Base-by-base conservation (phyloP, 1,140 invertebrate genomes). In the Harpegnathos saltator region DNA sequence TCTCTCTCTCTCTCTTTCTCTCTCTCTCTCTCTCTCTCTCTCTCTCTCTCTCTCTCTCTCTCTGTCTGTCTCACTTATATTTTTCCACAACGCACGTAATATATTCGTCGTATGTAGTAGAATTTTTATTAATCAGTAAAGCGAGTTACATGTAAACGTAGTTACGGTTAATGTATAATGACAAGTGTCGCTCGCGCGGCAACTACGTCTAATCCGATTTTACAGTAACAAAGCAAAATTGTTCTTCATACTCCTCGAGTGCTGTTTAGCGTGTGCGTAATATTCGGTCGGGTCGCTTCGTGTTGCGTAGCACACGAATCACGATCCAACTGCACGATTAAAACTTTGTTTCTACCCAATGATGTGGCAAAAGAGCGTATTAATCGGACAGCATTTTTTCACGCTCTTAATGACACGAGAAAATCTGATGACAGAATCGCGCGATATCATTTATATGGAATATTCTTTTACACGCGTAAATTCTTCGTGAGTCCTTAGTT, bases 371-470 rank as follows among this genome's bases (percentile, higher is more conserved):
- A 75, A 63, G 62, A 11, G 73, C 1, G 24, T 75, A 52, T 75
- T 63, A 75, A 63, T 63, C n/a, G 58, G 22, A n/a, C 59, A 9
- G 24, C 38, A 75, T 63, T 75, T 63, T 75, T 63, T 63, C 73
- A 75, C n/a, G 50, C 48, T 26, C 58, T 22, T 50, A 75, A 17
- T 33, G 73, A 63, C 24, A 44, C 50, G 62, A 29, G 66, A 66
- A 66, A 66, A 54, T 66, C 50, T 66, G 15, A 77, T n/a, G 29
- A 56, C 50, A 54, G 17, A 52, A 5, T 56, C 11, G 54, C 19
- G 54, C 56, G 59, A 61, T 61, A 61, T 73, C 33, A 22, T 73
- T 59, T 33, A 59, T 48, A 61, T 11, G 38, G 38, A 61, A 33
- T 12, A 22, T 61, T 29, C 56, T 7, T 74, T 74, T 74, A 48